A percentile compares a stretch with the other conserved stretches of the same genome.
Conservation (phyloP, 2,797 vertebrate genomes). For the Cyclura pinguis region DNA sequence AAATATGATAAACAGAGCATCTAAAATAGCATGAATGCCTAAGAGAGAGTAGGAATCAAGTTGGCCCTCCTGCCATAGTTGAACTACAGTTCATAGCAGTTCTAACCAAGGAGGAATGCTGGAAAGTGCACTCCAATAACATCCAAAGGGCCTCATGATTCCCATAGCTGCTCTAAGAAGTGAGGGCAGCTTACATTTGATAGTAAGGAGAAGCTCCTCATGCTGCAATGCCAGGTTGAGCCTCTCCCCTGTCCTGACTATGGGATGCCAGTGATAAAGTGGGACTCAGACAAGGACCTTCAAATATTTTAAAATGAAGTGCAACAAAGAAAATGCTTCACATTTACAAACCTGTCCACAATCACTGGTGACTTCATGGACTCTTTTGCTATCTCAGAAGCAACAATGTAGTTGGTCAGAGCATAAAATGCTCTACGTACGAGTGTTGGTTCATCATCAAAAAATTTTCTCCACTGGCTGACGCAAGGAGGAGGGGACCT, state of each 20-base stretch:
- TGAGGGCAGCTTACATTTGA: too few relatives aligned
- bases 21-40: not conserved
- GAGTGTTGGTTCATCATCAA: conserved; percentile 88
- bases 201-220: too few relatives aligned
- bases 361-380: conserved; percentile 86
- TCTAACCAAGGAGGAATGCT: too few relatives aligned
- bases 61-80: too few relatives aligned
- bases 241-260: too few relatives aligned
- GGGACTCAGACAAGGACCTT: not conserved
- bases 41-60: not conserved
- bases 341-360: conserved; percentile 88
- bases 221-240: too few relatives aligned
- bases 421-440: conserved; percentile 94
- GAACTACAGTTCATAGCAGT: too few relatives aligned
- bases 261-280: too few relatives aligned
- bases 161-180: too few relatives aligned
- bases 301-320: not conserved
- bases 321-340: not conserved
- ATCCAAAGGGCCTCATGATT: too few relatives aligned
- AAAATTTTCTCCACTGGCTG: conserved; percentile 86
- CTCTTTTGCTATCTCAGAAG: conserved; percentile 85
- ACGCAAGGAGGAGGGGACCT: conserved; percentile 88
- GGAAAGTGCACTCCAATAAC: too few relatives aligned
- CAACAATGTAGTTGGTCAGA: conserved; percentile 92
- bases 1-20: not conserved